These are phyloP conservation scores for Entomyzon cyanotis DNA, from an alignment of 2,113 vertebrate genomes.

Conservation along the genomic window DNA sequence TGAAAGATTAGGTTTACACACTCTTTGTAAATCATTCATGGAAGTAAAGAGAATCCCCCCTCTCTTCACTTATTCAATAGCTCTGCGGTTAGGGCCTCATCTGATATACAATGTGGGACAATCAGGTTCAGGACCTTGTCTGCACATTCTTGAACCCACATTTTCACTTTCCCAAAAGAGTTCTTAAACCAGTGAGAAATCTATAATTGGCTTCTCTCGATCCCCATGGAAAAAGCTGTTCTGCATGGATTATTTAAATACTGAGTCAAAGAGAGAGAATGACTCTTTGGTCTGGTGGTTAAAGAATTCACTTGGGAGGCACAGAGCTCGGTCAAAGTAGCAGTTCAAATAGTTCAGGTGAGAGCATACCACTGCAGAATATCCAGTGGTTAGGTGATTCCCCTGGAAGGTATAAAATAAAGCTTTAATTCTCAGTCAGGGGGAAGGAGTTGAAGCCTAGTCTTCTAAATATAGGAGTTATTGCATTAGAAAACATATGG, in stretches of 20 bases:
- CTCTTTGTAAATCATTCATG: constrained; percentile 43
- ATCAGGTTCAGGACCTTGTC: constrained; percentile 45
- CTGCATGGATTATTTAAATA: constrained; percentile 63
- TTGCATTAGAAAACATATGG: background rate
- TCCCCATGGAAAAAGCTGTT: constrained; percentile 47
- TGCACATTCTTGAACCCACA: constrained; percentile 18
- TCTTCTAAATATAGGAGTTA: background rate
- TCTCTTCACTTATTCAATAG: constrained; percentile 46
- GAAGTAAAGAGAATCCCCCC: constrained; percentile 17
- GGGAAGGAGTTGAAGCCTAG: background rate
- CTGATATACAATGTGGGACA: constrained; percentile 42
- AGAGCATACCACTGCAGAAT: background rate
- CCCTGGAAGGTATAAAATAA: background rate
- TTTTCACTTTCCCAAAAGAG: constrained; percentile 35
- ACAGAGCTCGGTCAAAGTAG: background rate
- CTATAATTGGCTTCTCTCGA: constrained; percentile 7
- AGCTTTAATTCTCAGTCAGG: background rate
- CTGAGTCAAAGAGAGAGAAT: constrained; percentile 21
- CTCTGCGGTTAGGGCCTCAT: background rate
- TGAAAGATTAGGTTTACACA: background rate
- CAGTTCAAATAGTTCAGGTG: constrained; percentile 9
- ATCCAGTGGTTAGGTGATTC: background rate
- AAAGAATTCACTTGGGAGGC: constrained; percentile 7
- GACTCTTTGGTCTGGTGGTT: constrained; percentile 29
- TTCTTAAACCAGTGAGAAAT: constrained; percentile 46